These are phyloP conservation scores for Ophioderma brevispina DNA, from an alignment of 35 echinoderm and acorn worm species.

Conservation along the genomic window DNA sequence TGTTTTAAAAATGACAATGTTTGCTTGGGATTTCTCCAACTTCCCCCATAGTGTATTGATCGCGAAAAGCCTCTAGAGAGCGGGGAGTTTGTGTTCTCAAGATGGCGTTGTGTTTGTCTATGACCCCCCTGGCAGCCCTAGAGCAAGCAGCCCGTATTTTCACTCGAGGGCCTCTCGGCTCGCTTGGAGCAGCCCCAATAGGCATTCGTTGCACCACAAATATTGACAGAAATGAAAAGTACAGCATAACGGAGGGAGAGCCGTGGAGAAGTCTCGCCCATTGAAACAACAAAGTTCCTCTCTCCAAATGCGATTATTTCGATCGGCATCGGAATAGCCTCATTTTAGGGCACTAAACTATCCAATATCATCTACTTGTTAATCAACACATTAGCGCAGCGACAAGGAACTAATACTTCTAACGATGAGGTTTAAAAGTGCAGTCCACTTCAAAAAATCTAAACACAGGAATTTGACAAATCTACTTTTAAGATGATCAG, in stretches of 20 bases:
- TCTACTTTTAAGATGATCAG: no score
- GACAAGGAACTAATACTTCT: neutral
- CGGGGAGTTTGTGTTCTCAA: neutral
- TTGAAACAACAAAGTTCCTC: slow-evolving; percentile 10
- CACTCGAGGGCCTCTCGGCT: neutral
- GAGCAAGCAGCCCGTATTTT: neutral
- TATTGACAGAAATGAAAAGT: slow-evolving; percentile 1
- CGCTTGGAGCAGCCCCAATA: neutral
- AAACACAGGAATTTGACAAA: no score
- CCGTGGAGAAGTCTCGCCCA: slow-evolving; percentile 6
- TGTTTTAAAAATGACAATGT: slow-evolving; percentile 15
- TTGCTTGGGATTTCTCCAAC: neutral
- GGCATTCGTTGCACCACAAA: neutral
- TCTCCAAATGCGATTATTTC: neutral
- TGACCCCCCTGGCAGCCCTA: slow-evolving; percentile 2
- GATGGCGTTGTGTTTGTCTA: slow-evolving; percentile 2
- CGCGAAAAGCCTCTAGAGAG: neutral
- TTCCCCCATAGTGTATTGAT: neutral
- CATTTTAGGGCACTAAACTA: neutral
- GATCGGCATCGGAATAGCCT: slow-evolving; percentile 1
- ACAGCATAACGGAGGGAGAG: neutral
- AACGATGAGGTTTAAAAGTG: neutral
- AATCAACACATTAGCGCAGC: neutral
- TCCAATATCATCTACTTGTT: neutral
- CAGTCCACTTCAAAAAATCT: neutral